These are phyloP conservation scores for Crotalus helleri DNA, from an alignment of 2,113 vertebrate species.

Conservation along the genomic window DNA sequence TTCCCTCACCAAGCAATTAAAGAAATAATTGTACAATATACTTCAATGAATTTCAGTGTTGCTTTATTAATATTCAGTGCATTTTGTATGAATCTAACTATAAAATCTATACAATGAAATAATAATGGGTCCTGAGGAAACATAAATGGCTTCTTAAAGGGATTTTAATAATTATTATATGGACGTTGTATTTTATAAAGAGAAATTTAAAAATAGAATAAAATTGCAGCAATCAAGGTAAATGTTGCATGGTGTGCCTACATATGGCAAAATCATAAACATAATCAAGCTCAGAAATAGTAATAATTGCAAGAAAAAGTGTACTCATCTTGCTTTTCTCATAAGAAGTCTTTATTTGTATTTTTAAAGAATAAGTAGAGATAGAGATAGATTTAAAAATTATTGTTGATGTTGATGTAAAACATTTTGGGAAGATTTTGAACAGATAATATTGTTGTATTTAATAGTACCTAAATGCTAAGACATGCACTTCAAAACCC, in stretches of 20 bases:
- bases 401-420: not conserved
- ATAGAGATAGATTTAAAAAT: not conserved
- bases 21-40: constrained; percentile 4
- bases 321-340: not conserved
- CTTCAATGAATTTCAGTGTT: constrained; percentile 13
- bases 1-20: constrained; percentile 14
- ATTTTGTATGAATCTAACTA: not conserved
- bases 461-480: not conserved
- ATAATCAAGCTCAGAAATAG: not conserved
- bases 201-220: not conserved
- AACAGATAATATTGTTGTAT: not conserved
- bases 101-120: not conserved
- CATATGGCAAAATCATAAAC: not conserved
- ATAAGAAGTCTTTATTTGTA: not conserved
- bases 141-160: constrained; percentile 8
- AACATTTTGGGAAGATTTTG: not conserved
- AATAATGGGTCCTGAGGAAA: constrained; percentile 3
- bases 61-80: constrained; percentile 6
- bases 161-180: not conserved
- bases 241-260: not conserved
- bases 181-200: not conserved
- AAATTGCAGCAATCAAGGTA: not conserved
- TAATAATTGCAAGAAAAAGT: not conserved
- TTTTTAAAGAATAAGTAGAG: not conserved
- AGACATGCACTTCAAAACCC: not conserved